These are phyloP conservation scores for Cremastinae sp. DNA, from an alignment of 2,888 invertebrate genomes.

Conservation along the genomic window DNA sequence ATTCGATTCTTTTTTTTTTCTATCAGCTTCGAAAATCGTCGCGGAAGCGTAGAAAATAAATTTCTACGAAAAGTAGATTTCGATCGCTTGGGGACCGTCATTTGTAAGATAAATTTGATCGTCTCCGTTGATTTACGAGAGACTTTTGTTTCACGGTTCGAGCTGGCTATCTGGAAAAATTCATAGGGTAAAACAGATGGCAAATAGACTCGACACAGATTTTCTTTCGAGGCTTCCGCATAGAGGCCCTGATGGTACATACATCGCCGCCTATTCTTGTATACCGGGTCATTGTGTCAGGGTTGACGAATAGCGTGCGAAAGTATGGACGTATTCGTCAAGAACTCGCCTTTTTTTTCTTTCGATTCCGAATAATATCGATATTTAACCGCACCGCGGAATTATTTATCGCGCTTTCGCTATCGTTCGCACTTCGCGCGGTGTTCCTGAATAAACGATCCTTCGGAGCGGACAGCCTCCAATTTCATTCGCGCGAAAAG, in stretches of 20 bases:
- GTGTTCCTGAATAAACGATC: too few relatives aligned
- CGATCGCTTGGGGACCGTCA: too few relatives aligned
- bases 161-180: slow-evolving; percentile 20
- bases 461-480: too few relatives aligned
- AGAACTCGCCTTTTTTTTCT: slow-evolving; percentile 2
- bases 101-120: too few relatives aligned
- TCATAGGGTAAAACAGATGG: slow-evolving; percentile 28
- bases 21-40: too few relatives aligned
- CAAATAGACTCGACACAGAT: slow-evolving; percentile 45
- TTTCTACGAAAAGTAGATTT: too few relatives aligned
- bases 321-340: slow-evolving; percentile 38
- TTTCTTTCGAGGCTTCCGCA: slow-evolving; percentile 52
- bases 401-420: not conserved
- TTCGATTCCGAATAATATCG: slow-evolving; percentile 21
- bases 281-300: slow-evolving; percentile 73
- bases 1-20: not conserved
- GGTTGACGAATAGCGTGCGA: slow-evolving; percentile 64
- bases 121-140: not conserved
- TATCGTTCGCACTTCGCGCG: too few relatives aligned
- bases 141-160: not conserved
- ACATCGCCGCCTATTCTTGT: slow-evolving; percentile 66
- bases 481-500: too few relatives aligned
- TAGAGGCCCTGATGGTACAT: slow-evolving; percentile 46
- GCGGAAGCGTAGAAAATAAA: too few relatives aligned
- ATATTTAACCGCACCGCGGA: slow-evolving; percentile 1